A percentile compares a stretch with the other conserved stretches of the same genome.
Conservation (phyloP, 1,140 invertebrate genomes). For the Rhysida immarginata region DNA sequence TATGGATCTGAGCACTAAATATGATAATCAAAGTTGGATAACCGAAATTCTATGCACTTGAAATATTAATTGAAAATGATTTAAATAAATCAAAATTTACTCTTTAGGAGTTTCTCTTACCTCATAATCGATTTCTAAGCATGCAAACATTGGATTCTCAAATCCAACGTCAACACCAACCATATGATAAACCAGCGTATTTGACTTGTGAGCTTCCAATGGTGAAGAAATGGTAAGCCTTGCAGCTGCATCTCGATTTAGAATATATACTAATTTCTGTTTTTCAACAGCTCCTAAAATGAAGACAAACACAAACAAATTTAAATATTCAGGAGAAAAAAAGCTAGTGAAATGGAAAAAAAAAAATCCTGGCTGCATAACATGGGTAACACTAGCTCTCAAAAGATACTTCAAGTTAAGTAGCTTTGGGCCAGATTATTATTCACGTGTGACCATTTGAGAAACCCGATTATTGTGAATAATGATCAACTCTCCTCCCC, state of each 20-base stretch:
- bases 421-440: neutral
- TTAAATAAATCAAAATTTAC: neutral
- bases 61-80: neutral
- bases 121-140: conserved; percentile 98
- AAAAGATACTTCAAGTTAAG: too few relatives aligned
- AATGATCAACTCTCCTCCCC: too few relatives aligned
- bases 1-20: too few relatives aligned
- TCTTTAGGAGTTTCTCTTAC: conserved; percentile 27
- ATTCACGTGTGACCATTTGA: too few relatives aligned
- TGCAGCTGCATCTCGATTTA: conserved; percentile 94
- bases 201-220: conserved; percentile 97
- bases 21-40: too few relatives aligned
- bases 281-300: conserved; percentile 79
- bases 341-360: too few relatives aligned
- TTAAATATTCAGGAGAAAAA: too few relatives aligned
- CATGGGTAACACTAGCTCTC: too few relatives aligned
- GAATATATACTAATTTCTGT: conserved; percentile 96
- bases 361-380: too few relatives aligned
- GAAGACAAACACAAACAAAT: conserved; percentile 16
- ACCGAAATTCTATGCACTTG: too few relatives aligned
- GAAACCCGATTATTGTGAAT: too few relatives aligned
- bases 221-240: conserved; percentile 96
- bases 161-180: conserved; percentile 98
- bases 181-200: conserved; percentile 95
- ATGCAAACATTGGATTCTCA: conserved; percentile 99